These are phyloP conservation scores for Molorchus minor DNA, from an alignment of 2,888 invertebrate species.

Conservation along the genomic window DNA sequence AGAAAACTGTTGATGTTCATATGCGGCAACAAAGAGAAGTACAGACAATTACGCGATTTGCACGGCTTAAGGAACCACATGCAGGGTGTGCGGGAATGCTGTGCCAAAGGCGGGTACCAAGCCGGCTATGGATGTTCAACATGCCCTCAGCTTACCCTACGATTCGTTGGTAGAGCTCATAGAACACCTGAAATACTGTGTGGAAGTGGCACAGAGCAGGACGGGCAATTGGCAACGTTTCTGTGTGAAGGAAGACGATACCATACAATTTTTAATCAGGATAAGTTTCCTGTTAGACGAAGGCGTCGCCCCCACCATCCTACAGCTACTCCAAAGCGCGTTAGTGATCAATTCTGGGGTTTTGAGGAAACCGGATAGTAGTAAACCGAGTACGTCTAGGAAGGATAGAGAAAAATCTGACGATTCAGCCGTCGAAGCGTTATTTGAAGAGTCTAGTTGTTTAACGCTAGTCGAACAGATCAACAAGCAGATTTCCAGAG, in stretches of 20 bases:
- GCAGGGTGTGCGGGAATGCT: conserved; percentile 68
- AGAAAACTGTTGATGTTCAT: conserved; percentile 91
- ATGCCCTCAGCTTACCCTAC: conserved; percentile 74
- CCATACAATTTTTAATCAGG: conserved; percentile 83
- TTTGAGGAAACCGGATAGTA: conserved; percentile 47
- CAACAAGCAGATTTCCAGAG: conserved; percentile 71
- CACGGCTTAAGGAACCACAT: conserved; percentile 92
- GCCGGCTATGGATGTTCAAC: conserved; percentile 61
- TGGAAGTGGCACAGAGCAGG: conserved; percentile 90
- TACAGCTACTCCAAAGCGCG: conserved; percentile 90
- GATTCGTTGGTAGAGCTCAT: conserved; percentile 93
- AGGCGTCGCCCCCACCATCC: conserved; percentile 87
- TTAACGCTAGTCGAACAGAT: conserved; percentile 75
- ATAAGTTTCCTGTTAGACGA: conserved; percentile 89
- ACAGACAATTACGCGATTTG: conserved; percentile 91
- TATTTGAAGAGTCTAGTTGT: conserved; percentile 75
- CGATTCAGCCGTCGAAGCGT: conserved; percentile 71
- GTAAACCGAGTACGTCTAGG: conserved; percentile 52
- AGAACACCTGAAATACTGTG: conserved; percentile 93
- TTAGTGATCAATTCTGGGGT: conserved; percentile 70
- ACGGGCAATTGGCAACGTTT: conserved; percentile 96
- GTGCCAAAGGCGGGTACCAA: conserved; percentile 68
- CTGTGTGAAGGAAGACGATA: conserved; percentile 77
- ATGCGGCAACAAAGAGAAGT: conserved; percentile 95
- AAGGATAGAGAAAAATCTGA: conserved; percentile 74